These are phyloP conservation scores for Seriola rivoliana DNA, from an alignment of 2,113 vertebrate species.

Conservation along the genomic window DNA sequence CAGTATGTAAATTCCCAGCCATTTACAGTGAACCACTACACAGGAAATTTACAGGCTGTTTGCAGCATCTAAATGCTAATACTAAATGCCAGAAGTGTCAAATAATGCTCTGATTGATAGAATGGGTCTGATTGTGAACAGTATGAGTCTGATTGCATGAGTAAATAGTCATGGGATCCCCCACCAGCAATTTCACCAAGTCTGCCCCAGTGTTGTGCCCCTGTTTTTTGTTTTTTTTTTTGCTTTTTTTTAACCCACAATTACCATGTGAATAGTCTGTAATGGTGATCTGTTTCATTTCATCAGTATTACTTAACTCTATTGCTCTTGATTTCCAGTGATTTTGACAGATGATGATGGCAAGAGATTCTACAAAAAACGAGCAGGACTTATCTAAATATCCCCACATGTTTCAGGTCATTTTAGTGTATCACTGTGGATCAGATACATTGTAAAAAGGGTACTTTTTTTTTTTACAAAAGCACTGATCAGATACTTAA, in stretches of 20 bases:
- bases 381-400: conserved; percentile 10
- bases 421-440: not conserved
- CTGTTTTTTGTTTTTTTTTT: conserved; percentile 2
- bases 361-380: conserved; percentile 16
- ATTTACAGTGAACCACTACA: conserved; percentile 1
- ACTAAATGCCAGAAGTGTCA: conserved; percentile 45
- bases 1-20: not conserved
- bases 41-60: not conserved
- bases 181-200: conserved; percentile 51
- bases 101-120: conserved; percentile 67
- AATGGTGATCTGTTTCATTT: conserved; percentile 56
- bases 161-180: conserved; percentile 61
- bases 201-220: conserved; percentile 8
- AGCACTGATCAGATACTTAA: no score
- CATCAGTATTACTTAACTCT: conserved; percentile 20
- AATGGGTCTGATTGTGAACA: conserved; percentile 75
- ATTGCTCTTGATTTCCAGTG: conserved; percentile 61
- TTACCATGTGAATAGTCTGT: conserved; percentile 61
- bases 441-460: no score
- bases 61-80: conserved; percentile 50
- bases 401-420: not conserved
- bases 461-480: no score
- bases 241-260: not conserved
- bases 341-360: conserved; percentile 18
- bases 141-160: conserved; percentile 74